Evolutionary conservation across 2,113 vertebrate genomes (phyloP), one percentile per base, ranked within the genome.

Genomic region (Pollachius pollachius): DNA sequence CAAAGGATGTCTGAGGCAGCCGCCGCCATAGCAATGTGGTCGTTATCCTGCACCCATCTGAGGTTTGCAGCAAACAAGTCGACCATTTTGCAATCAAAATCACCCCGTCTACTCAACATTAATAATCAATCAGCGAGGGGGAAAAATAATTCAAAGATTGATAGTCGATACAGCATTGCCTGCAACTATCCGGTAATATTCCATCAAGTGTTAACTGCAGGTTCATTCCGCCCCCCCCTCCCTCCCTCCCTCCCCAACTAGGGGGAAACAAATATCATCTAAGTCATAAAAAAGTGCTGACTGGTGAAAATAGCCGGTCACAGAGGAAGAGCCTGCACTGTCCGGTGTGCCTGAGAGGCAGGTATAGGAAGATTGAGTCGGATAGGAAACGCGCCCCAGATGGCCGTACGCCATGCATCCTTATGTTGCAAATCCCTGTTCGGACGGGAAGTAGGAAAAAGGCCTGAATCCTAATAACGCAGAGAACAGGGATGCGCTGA

Each of bases 381-480:
- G 89, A 86, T 88, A 90, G 92, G 92, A 93, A 93, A 77, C 72
- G 67, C 62, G 80, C 75, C 81, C 41, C 91, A 91, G 90, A 92
- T 93, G 91, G 87, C 77, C 64, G 9, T 13, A 9, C 8, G 41
- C 68, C 67, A 81, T 19, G 71, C 89, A 89, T 91, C 90, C 92
- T 90, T 75, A 72, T 79, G 76, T 81, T 78, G 65, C 70, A 82
- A 68, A 23, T 23, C 83, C 77, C 80, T 86, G 82, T 80, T 81
- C 77, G 70, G 79, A 76, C 90, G 92, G 93, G 92, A 92, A 89
- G 91, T 87, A 84, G 90, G 84, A 89, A 86, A 86, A 86, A 86
- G 77, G 71, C 83, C 65, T 57, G 75, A 81, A 75, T 83, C 81
- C 78, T 78, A 81, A 64, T 48, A 75, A 65, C 65, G 54, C 54